phyloP scores from a whole-genome alignment of 2,797 vertebrate species.

The Melanotaenia parkinsoni region DNA sequence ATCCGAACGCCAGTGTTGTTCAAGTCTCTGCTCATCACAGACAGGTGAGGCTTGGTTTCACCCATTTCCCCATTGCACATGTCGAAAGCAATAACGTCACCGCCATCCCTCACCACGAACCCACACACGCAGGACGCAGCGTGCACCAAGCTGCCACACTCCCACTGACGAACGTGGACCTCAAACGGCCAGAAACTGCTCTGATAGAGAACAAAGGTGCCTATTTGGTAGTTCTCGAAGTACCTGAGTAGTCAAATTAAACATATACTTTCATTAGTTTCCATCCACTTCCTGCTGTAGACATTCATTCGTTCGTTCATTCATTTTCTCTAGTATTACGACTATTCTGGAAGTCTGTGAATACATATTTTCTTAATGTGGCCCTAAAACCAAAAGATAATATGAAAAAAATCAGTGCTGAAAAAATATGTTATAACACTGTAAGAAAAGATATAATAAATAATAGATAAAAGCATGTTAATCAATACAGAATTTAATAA shows the following conservation, averaged over 20 bases:
- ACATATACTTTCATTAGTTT: not conserved
- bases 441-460: no score
- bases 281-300: no score
- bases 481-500: no score
- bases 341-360: no score
- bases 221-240: conserved; percentile 88
- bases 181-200: conserved; percentile 85
- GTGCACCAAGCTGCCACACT: conserved; percentile 86
- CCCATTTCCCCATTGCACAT: conserved; percentile 87
- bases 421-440: no score
- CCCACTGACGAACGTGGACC: conserved; percentile 89
- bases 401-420: no score
- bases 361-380: no score
- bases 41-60: conserved; percentile 85
- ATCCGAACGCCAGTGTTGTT: conserved; percentile 81
- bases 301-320: no score
- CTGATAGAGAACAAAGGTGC: conserved; percentile 89
- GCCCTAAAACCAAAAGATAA: no score
- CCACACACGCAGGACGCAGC: conserved; percentile 87
- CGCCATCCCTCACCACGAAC: conserved; percentile 85
- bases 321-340: no score
- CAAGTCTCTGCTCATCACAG: conserved; percentile 82
- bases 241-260: conserved; percentile 63
- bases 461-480: no score
- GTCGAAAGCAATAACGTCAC: conserved; percentile 85